A percentile compares a stretch with the other conserved stretches of the same genome.
Evolutionary conservation across 2,888 invertebrate genomes (phyloP).

Genomic region (Drosophila maculinotata): DNA sequence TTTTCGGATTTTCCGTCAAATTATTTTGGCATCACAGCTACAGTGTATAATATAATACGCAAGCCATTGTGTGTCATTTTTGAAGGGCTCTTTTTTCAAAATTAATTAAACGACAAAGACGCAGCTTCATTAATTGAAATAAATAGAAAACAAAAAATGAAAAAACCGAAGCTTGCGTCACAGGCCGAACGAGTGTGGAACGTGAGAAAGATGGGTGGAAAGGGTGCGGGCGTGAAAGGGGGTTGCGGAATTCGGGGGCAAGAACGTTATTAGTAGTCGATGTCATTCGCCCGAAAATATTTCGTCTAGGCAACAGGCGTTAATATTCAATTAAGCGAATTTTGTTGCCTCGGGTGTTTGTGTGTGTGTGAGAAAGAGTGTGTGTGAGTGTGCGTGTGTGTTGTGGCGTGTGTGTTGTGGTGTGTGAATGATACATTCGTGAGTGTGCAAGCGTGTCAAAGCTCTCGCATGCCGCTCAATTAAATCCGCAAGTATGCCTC

Average conservation of each 20-base stretch:
- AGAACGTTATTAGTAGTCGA: conserved; percentile 35
- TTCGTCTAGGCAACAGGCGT: conserved; percentile 66
- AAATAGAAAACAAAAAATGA: conserved; percentile 50
- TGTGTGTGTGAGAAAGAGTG: background rate
- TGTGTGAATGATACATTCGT: conserved; percentile 38
- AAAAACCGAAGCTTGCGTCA: conserved; percentile 17
- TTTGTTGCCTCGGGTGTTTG: conserved; percentile 28
- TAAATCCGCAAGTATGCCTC: conserved; percentile 67
- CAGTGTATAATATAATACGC: conserved; percentile 16
- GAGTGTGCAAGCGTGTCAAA: conserved; percentile 59
- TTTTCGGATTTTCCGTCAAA: no score
- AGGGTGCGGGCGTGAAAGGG: background rate
- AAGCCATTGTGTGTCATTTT: conserved; percentile 3
- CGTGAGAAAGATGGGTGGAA: conserved; percentile 38
- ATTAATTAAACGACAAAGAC: conserved; percentile 68
- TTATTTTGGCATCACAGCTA: background rate
- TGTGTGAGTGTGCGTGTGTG: conserved; percentile 4
- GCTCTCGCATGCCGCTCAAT: conserved; percentile 64
- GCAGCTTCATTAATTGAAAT: conserved; percentile 77
- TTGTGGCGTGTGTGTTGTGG: conserved; percentile 11
- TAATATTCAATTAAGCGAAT: conserved; percentile 74
- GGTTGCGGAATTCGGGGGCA: background rate
- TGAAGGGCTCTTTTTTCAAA: conserved; percentile 43
- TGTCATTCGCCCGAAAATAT: conserved; percentile 53
- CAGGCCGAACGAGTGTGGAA: conserved; percentile 18